phyloP scores from a whole-genome alignment of 1,140 invertebrate genomes.

The Globodera rostochiensis region DNA sequence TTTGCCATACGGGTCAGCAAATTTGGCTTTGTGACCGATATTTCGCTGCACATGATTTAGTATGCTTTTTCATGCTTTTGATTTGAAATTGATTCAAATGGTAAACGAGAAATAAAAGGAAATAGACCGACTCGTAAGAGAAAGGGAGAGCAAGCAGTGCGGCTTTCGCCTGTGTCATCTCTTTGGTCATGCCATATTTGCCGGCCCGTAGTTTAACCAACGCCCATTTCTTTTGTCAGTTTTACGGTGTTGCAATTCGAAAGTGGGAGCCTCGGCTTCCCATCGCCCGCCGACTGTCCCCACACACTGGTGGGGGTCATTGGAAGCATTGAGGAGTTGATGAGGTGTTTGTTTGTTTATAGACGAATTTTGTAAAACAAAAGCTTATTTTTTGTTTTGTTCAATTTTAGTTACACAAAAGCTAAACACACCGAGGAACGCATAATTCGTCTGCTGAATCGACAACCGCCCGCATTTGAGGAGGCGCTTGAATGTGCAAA shows the following conservation, averaged over 20 bases:
- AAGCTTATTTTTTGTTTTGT: background rate
- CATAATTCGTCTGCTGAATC: constrained; percentile 18
- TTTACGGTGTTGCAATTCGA: constrained; percentile 20
- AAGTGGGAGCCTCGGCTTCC: constrained; percentile 1
- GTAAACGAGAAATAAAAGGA: no score
- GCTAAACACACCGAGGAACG: constrained; percentile 31
- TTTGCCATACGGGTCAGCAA: no score
- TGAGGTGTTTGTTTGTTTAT: background rate
- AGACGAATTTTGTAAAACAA: background rate
- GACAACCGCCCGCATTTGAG: constrained; percentile 11
- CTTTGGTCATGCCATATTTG: no score
- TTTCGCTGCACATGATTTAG: no score
- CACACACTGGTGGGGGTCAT: constrained; percentile 8
- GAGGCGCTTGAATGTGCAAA: constrained; percentile 10
- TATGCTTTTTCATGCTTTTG: background rate
- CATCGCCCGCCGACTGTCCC: background rate
- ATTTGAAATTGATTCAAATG: background rate
- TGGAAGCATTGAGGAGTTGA: constrained; percentile 11
- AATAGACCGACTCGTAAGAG: no score
- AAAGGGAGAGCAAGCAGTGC: no score
- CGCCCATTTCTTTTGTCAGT: constrained; percentile 10
- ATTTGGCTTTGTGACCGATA: no score
- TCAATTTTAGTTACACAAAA: constrained; percentile 28
- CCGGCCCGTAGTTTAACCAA: background rate
- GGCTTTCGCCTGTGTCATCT: no score